Evolutionary conservation across 2,113 vertebrate genomes (phyloP).

Genomic region (Ochotona princeps): DNA sequence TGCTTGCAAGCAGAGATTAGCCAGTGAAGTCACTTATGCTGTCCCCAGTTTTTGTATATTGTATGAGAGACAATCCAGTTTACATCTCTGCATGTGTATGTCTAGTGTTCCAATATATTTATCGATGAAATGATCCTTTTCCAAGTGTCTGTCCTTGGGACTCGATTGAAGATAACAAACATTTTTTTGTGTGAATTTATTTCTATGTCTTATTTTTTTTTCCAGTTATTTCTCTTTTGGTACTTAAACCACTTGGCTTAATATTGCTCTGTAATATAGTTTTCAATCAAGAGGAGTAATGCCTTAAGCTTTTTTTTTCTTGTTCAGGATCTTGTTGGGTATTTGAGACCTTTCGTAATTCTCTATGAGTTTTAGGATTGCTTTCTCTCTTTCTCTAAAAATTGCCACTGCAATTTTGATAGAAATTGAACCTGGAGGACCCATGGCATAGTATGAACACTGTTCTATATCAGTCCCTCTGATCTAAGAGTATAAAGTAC

Average conservation of each 20-base stretch:
- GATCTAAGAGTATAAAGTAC: not conserved
- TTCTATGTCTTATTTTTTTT: not conserved
- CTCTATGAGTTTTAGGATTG: not conserved
- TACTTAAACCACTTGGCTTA: not conserved
- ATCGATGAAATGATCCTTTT: not conserved
- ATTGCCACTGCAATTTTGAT: not conserved
- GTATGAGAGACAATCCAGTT: not conserved
- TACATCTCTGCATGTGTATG: not conserved
- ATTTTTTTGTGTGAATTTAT: not conserved
- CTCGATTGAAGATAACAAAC: not conserved
- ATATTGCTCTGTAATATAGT: not conserved
- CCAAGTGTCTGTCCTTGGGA: not conserved
- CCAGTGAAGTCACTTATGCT: no score
- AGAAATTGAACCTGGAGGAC: no score
- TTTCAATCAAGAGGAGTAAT: not conserved
- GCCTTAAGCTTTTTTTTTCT: not conserved
- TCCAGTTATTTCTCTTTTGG: not conserved
- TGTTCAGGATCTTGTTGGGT: not conserved
- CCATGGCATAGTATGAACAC: not conserved
- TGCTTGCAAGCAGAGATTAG: no score
- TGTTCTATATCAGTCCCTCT: not conserved
- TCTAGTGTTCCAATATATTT: not conserved
- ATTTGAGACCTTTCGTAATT: not conserved
- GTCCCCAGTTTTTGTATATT: not conserved
- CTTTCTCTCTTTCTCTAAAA: not conserved